Evolutionary conservation across 92 coral and sea anemone genomes (phyloP).

Genomic region (Ricordea florida): DNA sequence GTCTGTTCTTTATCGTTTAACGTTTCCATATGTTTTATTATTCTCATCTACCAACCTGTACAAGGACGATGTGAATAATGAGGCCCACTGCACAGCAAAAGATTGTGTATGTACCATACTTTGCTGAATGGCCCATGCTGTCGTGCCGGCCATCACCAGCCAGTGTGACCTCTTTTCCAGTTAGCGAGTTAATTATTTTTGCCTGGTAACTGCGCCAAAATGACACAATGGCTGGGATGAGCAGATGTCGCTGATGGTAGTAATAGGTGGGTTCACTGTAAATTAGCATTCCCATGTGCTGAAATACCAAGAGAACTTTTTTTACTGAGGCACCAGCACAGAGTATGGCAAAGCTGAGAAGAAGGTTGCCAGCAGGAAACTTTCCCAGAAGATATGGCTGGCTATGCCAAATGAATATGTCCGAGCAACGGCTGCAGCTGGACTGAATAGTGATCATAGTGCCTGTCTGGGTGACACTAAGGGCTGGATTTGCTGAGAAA

Average conservation of each 20-base stretch:
- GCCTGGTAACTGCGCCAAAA: slow-evolving; percentile 49
- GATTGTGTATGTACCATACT: slow-evolving; percentile 12
- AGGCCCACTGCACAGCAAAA: too few species aligned
- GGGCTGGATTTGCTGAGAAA: slow-evolving; percentile 35
- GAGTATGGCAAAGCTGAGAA: slow-evolving; percentile 59
- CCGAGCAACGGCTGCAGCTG: slow-evolving; percentile 39
- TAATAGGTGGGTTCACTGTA: slow-evolving; percentile 19
- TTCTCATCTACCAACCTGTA: slow-evolving; percentile 12
- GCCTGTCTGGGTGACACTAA: slow-evolving; percentile 55
- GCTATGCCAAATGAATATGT: slow-evolving; percentile 55
- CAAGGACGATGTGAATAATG: too few species aligned
- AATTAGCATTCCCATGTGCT: slow-evolving; percentile 40
- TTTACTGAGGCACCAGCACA: slow-evolving; percentile 66
- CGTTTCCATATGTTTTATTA: too few species aligned
- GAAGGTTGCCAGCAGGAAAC: slow-evolving; percentile 69
- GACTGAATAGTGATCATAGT: slow-evolving; percentile 54
- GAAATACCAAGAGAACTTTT: slow-evolving; percentile 50
- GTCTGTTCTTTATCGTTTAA: too few species aligned
- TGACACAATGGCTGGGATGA: slow-evolving; percentile 41
- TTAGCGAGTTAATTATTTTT: slow-evolving; percentile 16
- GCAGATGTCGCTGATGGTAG: slow-evolving; percentile 40
- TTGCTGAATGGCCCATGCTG: too few species aligned
- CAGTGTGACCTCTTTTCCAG: slow-evolving; percentile 48
- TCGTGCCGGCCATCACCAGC: too few species aligned
- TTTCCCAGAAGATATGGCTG: slow-evolving; percentile 50